phyloP scores from a whole-genome alignment of 2,797 vertebrate species.

The Acanthis flammea region DNA sequence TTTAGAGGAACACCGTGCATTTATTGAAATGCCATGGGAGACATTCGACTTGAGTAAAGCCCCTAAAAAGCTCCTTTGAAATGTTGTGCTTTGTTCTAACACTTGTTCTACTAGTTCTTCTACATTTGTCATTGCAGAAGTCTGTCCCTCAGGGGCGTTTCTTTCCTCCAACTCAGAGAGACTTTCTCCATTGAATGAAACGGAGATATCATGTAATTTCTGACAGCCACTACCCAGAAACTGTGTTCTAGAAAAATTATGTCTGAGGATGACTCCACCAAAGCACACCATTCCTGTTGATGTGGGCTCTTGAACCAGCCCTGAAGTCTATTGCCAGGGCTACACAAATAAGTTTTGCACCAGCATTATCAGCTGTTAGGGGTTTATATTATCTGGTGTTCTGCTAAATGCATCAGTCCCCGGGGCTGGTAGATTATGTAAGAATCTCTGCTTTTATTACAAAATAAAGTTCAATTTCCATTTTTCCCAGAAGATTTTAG shows the following conservation, averaged over 20 bases:
- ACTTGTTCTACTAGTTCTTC: not conserved
- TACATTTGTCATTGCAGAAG: not conserved
- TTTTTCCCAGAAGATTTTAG: constrained; percentile 4
- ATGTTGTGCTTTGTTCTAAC: not conserved
- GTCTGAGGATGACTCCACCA: not conserved
- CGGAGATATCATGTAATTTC: not conserved
- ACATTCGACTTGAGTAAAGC: not conserved
- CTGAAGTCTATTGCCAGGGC: not conserved
- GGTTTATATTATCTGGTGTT: constrained; percentile 1
- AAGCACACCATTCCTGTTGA: not conserved
- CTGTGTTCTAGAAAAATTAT: not conserved
- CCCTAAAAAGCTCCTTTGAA: not conserved
- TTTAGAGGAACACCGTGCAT: not conserved
- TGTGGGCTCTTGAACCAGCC: not conserved
- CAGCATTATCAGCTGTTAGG: not conserved
- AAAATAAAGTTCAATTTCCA: not conserved
- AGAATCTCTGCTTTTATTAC: not conserved
- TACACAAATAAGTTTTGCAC: not conserved
- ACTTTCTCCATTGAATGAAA: not conserved
- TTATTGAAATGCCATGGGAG: not conserved
- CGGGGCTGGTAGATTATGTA: not conserved
- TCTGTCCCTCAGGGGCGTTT: not conserved
- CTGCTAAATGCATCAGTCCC: not conserved
- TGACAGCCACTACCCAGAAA: not conserved
- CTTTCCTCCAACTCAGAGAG: not conserved